Evolutionary conservation across 1,140 invertebrate genomes (phyloP).

Genomic region (Drosophila arawakana): DNA sequence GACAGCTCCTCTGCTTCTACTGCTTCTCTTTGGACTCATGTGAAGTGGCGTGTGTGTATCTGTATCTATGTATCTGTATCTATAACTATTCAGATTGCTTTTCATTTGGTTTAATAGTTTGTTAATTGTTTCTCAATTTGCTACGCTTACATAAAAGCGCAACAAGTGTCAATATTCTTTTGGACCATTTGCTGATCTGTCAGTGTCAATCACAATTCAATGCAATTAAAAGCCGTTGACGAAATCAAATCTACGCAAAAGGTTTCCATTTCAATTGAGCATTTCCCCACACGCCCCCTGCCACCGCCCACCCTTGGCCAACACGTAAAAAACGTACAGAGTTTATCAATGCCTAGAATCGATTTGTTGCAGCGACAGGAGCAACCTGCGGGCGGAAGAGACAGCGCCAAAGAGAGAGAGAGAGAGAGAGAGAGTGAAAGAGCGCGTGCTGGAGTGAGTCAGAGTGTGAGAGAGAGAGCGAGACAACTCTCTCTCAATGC

Average conservation of each 20-base stretch:
- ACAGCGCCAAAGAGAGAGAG: neutral
- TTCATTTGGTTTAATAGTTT: slow-evolving; percentile 72
- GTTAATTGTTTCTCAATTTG: slow-evolving; percentile 76
- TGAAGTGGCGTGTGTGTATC: neutral
- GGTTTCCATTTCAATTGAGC: slow-evolving; percentile 77
- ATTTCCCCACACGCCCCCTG: slow-evolving; percentile 4
- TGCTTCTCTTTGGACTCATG: neutral
- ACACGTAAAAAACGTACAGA: slow-evolving; percentile 13
- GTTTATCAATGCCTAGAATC: slow-evolving; percentile 45
- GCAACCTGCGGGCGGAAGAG: neutral
- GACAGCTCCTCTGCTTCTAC: neutral
- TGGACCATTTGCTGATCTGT: slow-evolving; percentile 40
- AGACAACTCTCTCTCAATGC: slow-evolving; percentile 40
- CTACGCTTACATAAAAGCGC: slow-evolving; percentile 45
- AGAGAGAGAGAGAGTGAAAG: neutral
- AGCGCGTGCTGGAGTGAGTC: neutral
- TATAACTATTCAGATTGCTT: slow-evolving; percentile 54
- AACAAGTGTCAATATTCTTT: slow-evolving; percentile 38
- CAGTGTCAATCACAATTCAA: slow-evolving; percentile 81
- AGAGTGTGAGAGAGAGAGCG: neutral
- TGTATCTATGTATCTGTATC: neutral
- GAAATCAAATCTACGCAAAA: neutral
- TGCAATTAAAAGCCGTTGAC: slow-evolving; percentile 62
- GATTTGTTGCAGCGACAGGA: slow-evolving; percentile 7
- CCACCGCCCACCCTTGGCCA: too few relatives aligned